Base-by-base conservation (phyloP, 2,113 vertebrate species). In the Sinocyclocheilus grahami region DNA sequence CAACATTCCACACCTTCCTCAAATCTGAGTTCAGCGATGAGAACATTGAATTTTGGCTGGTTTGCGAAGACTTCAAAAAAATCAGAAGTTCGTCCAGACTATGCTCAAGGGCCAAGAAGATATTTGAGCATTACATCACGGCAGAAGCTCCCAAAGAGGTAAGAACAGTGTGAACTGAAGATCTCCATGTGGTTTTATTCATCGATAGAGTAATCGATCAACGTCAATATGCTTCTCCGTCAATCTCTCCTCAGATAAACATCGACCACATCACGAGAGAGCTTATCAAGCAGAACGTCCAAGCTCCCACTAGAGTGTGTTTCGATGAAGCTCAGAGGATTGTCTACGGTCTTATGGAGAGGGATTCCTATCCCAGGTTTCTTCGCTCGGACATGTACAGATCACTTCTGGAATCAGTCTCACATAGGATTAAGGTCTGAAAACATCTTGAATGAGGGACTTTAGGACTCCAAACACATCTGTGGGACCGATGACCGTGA, bases 321-420 rank as follows among this genome's bases (percentile, higher is more conserved):
- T 98, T 97, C 39, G 94, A 96, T 24, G 96, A 96, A 71, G 96
- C 96, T 69, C 97, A 96, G 87, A 96, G 88, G 92, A 96, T 96
- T 1, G 95, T 97, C 39, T 97, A 95, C 8, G 90, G 90, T 72
- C 93, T 98, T 3, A 97, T 97, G 96, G 96, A 97, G 92, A 95
- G 93, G 86, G 96, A 98, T 92, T 97, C 96, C 0, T 98, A 97
- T 72, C 95, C 95, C 33, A 85, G 93, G 78, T 97, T 98, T 88
- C 94, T 97, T 22, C 93, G 93, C 90, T 99, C 98, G 8, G 95
- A 96, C 88, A 86, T 95, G 78, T 99, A 97, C 91, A 91, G 89
- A 89, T 95, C 95, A 74, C 92, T 98, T 80, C 91, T 96, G 89
- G 96, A 95, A 84, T 94, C 96, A 6, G 88, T 95, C 48, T 92